Conservation (phyloP, 2,888 invertebrate species). For the Caenorhabditis afra region DNA sequence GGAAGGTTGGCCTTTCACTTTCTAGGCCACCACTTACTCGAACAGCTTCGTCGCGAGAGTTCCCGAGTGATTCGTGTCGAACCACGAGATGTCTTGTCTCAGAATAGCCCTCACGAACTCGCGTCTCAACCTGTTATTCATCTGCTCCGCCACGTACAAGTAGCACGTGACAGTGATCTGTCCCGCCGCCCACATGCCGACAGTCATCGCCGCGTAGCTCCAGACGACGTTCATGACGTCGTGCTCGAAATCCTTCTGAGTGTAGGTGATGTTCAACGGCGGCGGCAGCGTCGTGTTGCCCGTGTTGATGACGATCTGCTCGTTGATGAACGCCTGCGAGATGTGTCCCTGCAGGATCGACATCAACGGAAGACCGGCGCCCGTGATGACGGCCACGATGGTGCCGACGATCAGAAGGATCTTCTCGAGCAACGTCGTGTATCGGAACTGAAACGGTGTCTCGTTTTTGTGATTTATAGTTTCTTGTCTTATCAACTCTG, state of each 20-base stretch:
- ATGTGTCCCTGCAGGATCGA: conserved; percentile 71
- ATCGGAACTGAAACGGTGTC: conserved; percentile 72
- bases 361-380: conserved; percentile 71
- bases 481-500: conserved; percentile 8
- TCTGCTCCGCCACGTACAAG: conserved; percentile 82
- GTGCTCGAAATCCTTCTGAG: conserved; percentile 55
- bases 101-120: conserved; percentile 82
- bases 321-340: conserved; percentile 67
- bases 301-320: conserved; percentile 55
- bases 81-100: conserved; percentile 80
- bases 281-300: conserved; percentile 6
- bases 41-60: conserved; percentile 82
- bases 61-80: conserved; percentile 82
- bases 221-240: conserved; percentile 70
- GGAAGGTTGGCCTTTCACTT: no score
- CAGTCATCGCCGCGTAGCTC: conserved; percentile 68
- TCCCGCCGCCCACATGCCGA: conserved; percentile 68
- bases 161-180: conserved; percentile 78
- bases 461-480: conserved; percentile 9
- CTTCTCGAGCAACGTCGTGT: conserved; percentile 64
- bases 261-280: conserved; percentile 32
- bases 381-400: conserved; percentile 64
- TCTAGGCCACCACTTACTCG: conserved; percentile 81
- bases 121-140: conserved; percentile 82
- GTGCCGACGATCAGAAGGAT: conserved; percentile 66